Conservation (phyloP, 2,113 vertebrate genomes). For the Pseudolaguvia tuberculata region DNA sequence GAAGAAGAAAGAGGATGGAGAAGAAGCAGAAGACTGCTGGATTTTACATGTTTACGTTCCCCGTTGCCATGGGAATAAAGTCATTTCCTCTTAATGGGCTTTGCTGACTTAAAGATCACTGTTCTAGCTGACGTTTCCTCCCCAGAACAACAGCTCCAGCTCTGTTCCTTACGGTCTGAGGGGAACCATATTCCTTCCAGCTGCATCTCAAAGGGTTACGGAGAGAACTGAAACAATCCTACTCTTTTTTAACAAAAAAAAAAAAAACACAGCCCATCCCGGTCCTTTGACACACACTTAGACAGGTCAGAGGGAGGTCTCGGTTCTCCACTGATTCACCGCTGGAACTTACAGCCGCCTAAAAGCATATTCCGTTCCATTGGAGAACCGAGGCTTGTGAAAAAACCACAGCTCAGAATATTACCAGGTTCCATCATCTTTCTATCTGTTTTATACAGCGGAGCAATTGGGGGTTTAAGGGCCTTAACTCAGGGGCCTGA, state of each 20-base stretch:
- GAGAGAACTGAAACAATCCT: slow-evolving; percentile 22
- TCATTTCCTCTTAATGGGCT: slow-evolving; percentile 32
- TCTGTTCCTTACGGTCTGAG: slow-evolving; percentile 14
- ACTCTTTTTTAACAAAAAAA: slow-evolving; percentile 14
- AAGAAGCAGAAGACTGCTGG: slow-evolving; percentile 10
- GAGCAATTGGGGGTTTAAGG: no score
- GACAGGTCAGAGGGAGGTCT: slow-evolving; percentile 6
- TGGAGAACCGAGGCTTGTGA: neutral
- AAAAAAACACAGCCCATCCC: neutral
- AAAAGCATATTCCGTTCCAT: neutral
- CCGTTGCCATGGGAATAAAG: slow-evolving; percentile 28
- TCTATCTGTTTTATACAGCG: no score
- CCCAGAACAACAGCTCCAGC: slow-evolving; percentile 16
- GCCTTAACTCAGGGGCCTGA: no score
- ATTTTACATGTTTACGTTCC: slow-evolving; percentile 24
- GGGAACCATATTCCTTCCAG: slow-evolving; percentile 30
- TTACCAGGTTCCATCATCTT: no score
- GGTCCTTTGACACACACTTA: neutral
- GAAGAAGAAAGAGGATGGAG: neutral
- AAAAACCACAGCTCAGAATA: neutral
- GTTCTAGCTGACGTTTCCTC: slow-evolving; percentile 25
- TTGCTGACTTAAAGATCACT: slow-evolving; percentile 24
- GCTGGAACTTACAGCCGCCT: neutral
- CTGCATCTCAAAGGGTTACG: slow-evolving; percentile 24
- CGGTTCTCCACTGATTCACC: neutral